Percentiles rank a stretch among this genome's conserved stretches.
Conservation (phyloP, 2,888 invertebrate species). For the Herminia tarsipennalis region DNA sequence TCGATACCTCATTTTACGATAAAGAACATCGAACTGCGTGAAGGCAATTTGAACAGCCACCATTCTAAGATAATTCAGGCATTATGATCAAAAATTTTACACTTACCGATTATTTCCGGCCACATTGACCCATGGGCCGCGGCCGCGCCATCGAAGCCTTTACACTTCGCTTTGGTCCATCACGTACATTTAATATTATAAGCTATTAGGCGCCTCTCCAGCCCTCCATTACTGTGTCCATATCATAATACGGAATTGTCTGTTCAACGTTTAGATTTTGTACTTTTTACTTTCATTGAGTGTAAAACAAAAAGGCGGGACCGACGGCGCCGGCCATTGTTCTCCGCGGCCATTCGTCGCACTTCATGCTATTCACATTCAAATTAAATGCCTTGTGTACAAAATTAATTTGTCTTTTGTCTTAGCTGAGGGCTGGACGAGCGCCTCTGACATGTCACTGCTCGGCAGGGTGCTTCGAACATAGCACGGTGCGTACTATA, state of each 20-base stretch:
- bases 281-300: conserved; percentile 79
- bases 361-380: conserved; percentile 86
- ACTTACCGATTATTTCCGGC: conserved; percentile 69
- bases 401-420: conserved; percentile 86
- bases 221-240: conserved; percentile 82
- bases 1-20: conserved; percentile 13
- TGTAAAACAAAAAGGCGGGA: conserved; percentile 80
- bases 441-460: conserved; percentile 72
- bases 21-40: conserved; percentile 19
- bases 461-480: conserved; percentile 69
- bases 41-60: conserved; percentile 28
- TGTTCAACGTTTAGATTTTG: conserved; percentile 78
- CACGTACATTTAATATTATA: conserved; percentile 83
- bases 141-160: conserved; percentile 31
- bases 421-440: conserved; percentile 67
- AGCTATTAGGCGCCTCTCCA: conserved; percentile 81
- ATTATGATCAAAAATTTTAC: conserved; percentile 48
- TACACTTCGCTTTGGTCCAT: conserved; percentile 60
- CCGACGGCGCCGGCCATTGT: conserved; percentile 83
- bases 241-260: conserved; percentile 85
- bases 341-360: conserved; percentile 83
- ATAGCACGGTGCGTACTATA: conserved; percentile 13
- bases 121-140: conserved; percentile 49
- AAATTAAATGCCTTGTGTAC: conserved; percentile 85
- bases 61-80: conserved; percentile 35